Evolutionary conservation across 2,113 vertebrate genomes (phyloP).

Genomic region (Mustelus asterias): DNA sequence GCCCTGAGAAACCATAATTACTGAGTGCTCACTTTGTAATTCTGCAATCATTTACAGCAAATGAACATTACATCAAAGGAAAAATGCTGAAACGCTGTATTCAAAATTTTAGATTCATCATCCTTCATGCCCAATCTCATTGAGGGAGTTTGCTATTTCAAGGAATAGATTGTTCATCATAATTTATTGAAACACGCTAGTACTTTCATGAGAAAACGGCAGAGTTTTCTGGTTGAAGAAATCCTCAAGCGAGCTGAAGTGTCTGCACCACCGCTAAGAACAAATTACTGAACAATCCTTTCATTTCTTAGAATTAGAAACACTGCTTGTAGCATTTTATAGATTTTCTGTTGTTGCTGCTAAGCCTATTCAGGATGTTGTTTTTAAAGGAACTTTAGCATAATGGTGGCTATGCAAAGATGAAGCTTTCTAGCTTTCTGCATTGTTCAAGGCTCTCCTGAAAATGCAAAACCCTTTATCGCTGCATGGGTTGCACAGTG

Average conservation of each 20-base stretch:
- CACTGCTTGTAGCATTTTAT: neutral
- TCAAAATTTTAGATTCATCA: neutral
- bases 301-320: neutral
- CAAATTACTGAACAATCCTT: neutral
- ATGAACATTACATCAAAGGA: neutral
- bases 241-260: neutral
- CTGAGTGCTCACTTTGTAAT: neutral
- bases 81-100: neutral
- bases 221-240: neutral
- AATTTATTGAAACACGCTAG: neutral
- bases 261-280: neutral
- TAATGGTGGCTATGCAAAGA: neutral
- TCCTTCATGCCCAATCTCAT: neutral
- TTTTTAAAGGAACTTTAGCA: neutral
- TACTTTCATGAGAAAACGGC: neutral
- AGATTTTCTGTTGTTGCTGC: neutral
- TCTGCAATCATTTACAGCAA: neutral
- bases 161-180: neutral
- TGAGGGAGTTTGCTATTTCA: neutral
- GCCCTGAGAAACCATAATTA: neutral
- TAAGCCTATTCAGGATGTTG: neutral
- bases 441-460: neutral
- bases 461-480: neutral
- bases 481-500: neutral
- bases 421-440: slow-evolving; percentile 1